Evolutionary conservation across 2,888 invertebrate genomes (phyloP).

Genomic region (Coelopa pilipes): DNA sequence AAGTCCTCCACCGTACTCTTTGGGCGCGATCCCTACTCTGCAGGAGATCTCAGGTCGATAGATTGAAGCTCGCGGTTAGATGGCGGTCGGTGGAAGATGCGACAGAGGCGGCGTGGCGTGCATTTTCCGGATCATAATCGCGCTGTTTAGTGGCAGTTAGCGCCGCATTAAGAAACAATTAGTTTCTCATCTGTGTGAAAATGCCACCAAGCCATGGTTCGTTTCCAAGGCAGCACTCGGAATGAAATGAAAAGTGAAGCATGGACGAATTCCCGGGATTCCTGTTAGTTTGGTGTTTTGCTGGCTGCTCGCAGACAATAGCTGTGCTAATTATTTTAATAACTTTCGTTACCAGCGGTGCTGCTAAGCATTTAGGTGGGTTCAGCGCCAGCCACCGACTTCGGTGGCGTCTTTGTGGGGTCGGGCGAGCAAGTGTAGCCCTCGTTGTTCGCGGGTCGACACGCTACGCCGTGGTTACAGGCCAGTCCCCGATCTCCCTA

Average conservation of each 20-base stretch:
- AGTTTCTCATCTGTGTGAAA: no score
- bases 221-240: neutral
- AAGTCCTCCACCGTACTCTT: no score
- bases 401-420: neutral
- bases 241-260: constrained; percentile 30
- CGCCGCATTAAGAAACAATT: no score
- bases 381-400: constrained; percentile 14
- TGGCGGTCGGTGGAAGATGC: no score
- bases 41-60: no score
- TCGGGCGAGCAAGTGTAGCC: neutral
- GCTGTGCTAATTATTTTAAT: constrained; percentile 33
- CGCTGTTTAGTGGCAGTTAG: no score
- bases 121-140: neutral
- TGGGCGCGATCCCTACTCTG: no score
- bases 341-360: constrained; percentile 20
- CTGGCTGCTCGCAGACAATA: constrained; percentile 6
- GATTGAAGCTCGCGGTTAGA: no score
- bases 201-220: no score
- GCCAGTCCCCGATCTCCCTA: neutral
- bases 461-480: neutral
- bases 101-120: constrained; percentile 6
- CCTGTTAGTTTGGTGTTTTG: neutral
- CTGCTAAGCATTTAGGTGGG: neutral
- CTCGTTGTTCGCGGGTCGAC: neutral
- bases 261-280: constrained; percentile 23